phyloP scores from a whole-genome alignment of 2,113 vertebrate genomes.

The Phaethornis superciliosus region DNA sequence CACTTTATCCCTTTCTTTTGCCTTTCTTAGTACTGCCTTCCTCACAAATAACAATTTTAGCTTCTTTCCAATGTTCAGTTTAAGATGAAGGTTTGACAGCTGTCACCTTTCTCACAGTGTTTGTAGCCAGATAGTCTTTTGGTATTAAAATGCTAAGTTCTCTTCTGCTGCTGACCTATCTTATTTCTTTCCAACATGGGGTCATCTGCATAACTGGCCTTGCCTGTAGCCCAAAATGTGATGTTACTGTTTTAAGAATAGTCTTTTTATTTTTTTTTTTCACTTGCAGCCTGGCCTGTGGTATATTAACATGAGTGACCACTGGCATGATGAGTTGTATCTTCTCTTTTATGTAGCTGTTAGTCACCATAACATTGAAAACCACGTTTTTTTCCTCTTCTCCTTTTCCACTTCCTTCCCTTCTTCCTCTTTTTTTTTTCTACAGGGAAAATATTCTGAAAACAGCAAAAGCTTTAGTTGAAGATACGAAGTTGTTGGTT shows the following conservation, averaged over 20 bases:
- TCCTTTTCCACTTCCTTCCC: not conserved
- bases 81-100: not conserved
- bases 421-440: not conserved
- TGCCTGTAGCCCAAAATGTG: not conserved
- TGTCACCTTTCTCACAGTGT: not conserved
- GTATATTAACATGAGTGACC: not conserved
- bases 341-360: not conserved
- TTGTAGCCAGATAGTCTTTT: not conserved
- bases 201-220: not conserved
- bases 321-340: not conserved
- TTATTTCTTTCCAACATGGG: not conserved
- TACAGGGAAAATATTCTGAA: constrained; percentile 96
- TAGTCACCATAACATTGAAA: not conserved
- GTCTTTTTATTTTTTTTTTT: not conserved
- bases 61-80: not conserved
- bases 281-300: not conserved
- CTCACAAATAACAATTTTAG: not conserved
- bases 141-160: not conserved
- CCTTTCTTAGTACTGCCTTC: not conserved
- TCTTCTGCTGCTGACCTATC: not conserved
- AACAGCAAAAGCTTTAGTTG: constrained; percentile 96
- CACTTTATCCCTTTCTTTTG: not conserved
- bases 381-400: not conserved
- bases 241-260: not conserved
- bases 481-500: constrained; percentile 96